These are phyloP conservation scores for Chanos chanos DNA, from an alignment of 2,797 vertebrate genomes.

Conservation along the genomic window DNA sequence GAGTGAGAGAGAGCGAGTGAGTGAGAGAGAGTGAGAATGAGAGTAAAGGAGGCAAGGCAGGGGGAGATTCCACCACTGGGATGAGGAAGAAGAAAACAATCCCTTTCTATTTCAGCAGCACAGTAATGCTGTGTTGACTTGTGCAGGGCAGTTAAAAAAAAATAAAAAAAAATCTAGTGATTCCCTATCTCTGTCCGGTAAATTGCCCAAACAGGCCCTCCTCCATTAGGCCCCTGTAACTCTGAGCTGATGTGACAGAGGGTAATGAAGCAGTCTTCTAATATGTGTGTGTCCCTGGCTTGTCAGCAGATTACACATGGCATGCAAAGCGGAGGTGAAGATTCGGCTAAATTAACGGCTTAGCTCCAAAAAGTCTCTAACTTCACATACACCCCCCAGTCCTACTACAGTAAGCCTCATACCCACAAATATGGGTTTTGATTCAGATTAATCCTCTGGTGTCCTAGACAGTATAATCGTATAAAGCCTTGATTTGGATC, in stretches of 20 bases:
- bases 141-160: conserved; percentile 13
- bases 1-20: background rate
- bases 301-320: conserved; percentile 9
- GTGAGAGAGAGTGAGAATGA: background rate
- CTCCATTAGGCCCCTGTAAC: conserved; percentile 42
- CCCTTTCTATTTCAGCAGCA: background rate
- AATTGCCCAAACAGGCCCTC: conserved; percentile 33
- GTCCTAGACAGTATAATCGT: too few relatives aligned
- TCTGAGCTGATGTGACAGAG: conserved; percentile 40
- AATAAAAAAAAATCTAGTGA: conserved; percentile 19
- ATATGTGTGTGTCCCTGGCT: conserved; percentile 17
- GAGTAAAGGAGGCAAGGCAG: background rate
- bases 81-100: conserved; percentile 11
- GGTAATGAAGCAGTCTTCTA: conserved; percentile 42
- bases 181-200: conserved; percentile 34
- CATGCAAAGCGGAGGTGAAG: conserved; percentile 4
- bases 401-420: too few relatives aligned
- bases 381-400: too few relatives aligned
- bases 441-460: too few relatives aligned
- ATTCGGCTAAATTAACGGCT: conserved; percentile 15
- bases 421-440: too few relatives aligned
- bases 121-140: conserved; percentile 8
- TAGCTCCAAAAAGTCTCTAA: too few relatives aligned
- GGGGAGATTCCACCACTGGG: background rate
- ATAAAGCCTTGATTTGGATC: too few relatives aligned